A percentile compares a stretch with the other conserved stretches of the same genome.
Conservation (phyloP, 2,888 invertebrate genomes). For the Saturnia pavonia region DNA sequence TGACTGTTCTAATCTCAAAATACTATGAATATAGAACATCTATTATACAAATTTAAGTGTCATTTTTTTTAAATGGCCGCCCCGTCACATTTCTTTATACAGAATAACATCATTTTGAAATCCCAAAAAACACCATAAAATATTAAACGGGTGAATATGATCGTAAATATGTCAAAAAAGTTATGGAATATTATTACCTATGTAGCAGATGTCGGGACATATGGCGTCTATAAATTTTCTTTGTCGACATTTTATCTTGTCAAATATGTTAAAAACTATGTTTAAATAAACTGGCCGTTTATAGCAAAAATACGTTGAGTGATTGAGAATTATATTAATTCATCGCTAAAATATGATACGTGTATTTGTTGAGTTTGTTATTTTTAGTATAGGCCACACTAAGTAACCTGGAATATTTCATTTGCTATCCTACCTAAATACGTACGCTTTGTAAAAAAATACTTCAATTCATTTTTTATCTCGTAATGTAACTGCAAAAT, state of each 20-base stretch:
- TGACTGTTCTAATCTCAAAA: background rate
- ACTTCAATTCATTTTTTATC: too few relatives aligned
- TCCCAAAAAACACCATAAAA: constrained; percentile 37
- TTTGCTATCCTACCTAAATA: background rate
- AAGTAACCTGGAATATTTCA: background rate
- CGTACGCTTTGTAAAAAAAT: background rate
- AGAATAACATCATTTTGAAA: constrained; percentile 15
- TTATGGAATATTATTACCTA: constrained; percentile 42
- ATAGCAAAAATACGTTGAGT: constrained; percentile 14
- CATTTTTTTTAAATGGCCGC: constrained; percentile 7
- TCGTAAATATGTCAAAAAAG: constrained; percentile 49
- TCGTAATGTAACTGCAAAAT: too few relatives aligned
- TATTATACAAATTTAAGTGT: constrained; percentile 6
- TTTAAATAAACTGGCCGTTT: constrained; percentile 9
- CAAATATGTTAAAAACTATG: constrained; percentile 15
- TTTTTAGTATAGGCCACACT: background rate
- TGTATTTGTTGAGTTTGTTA: background rate
- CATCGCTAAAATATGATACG: background rate
- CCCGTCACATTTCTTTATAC: constrained; percentile 1
- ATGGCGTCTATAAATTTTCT: constrained; percentile 37
- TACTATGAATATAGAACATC: constrained; percentile 4
- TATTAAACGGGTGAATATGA: constrained; percentile 25
- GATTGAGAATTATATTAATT: constrained; percentile 3
- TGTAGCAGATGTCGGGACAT: constrained; percentile 54
- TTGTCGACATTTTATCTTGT: constrained; percentile 13